A percentile compares a stretch with the other conserved stretches of the same genome.
phyloP scores from a whole-genome alignment of 2,888 invertebrate species.

The Nipponacmea schrenckii region DNA sequence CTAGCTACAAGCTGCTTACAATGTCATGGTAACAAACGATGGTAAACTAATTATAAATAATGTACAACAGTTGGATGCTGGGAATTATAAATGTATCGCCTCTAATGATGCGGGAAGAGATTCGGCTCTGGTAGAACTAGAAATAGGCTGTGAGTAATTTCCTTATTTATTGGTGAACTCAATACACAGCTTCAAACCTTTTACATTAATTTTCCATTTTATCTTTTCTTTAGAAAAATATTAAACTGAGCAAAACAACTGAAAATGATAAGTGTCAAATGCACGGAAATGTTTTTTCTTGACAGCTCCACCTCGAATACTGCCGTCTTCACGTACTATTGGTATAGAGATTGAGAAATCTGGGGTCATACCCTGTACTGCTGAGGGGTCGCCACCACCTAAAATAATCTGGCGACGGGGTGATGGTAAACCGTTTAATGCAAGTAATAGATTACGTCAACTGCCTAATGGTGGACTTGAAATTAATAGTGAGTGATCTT shows the following conservation, averaged over 20 bases:
- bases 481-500: constrained; percentile 51
- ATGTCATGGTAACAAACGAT: constrained; percentile 53
- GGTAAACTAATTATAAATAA: constrained; percentile 62
- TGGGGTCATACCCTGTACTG: constrained; percentile 66
- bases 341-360: constrained; percentile 67
- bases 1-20: constrained; percentile 59
- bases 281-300: no score
- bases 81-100: constrained; percentile 59
- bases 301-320: constrained; percentile 67
- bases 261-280: no score
- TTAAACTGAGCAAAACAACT: no score
- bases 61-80: constrained; percentile 58
- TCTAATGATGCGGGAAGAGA: constrained; percentile 58
- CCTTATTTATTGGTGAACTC: neutral
- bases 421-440: constrained; percentile 56
- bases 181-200: no score
- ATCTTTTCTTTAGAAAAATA: no score
- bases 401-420: constrained; percentile 65
- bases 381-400: constrained; percentile 67
- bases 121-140: constrained; percentile 47
- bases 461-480: constrained; percentile 62
- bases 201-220: no score
- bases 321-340: constrained; percentile 62
- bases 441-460: constrained; percentile 51
- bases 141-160: constrained; percentile 62